A percentile compares a stretch with the other conserved stretches of the same genome.
Conservation (phyloP, 2,113 vertebrate genomes). For the Cynocephalus volans region DNA sequence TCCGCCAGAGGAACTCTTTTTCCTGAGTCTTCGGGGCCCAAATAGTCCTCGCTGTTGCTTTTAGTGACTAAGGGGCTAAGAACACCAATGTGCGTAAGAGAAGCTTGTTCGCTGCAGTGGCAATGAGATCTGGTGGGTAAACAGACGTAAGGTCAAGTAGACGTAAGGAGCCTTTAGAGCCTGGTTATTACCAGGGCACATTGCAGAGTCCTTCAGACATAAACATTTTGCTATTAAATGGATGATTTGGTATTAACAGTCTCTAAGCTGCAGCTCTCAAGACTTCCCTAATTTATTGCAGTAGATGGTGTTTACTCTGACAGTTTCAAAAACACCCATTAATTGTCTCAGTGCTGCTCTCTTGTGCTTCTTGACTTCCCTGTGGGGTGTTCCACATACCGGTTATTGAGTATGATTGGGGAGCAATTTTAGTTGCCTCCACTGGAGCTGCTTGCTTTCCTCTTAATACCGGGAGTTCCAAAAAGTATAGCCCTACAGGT, state of each 20-base stretch:
- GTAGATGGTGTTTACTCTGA: background rate
- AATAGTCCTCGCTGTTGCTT: background rate
- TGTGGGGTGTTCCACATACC: rapidly evolving
- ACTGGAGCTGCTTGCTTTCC: background rate
- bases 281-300: background rate
- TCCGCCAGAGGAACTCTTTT: background rate
- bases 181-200: background rate
- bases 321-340: background rate
- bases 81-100: rapidly evolving
- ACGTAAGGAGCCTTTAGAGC: background rate
- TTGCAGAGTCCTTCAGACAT: background rate
- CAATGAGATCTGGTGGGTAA: background rate
- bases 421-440: background rate
- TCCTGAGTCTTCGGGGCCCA: rapidly evolving
- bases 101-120: background rate
- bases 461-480: background rate
- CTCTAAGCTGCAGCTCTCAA: background rate
- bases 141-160: background rate
- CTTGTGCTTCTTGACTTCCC: background rate
- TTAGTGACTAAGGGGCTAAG: background rate
- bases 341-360: background rate
- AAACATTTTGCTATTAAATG: background rate
- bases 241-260: background rate
- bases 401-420: background rate
- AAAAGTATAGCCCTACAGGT: background rate